Evolutionary conservation across 2,888 invertebrate species (phyloP).

Genomic region (Drosophila birchii): DNA sequence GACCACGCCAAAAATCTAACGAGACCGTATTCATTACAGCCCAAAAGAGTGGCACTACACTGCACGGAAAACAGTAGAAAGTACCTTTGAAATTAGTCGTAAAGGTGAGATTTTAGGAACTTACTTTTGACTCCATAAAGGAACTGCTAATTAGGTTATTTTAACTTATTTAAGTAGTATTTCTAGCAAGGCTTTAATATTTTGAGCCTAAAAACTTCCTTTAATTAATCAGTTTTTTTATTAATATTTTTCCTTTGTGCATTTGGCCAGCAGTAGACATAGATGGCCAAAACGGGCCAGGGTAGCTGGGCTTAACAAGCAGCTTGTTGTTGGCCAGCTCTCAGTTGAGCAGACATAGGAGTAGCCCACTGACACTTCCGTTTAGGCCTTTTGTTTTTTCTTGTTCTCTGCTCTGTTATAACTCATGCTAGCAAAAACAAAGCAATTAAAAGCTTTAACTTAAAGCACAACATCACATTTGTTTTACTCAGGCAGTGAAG

Average conservation of each 20-base stretch:
- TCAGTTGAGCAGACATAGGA: conserved; percentile 67
- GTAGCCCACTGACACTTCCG: conserved; percentile 74
- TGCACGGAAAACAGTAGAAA: not conserved
- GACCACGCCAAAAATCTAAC: conserved; percentile 48
- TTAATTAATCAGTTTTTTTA: not conserved
- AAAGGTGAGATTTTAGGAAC: not conserved
- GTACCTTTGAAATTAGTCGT: rapidly evolving
- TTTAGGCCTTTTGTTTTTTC: conserved; percentile 65
- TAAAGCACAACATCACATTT: conserved; percentile 43
- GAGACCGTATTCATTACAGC: conserved; percentile 65
- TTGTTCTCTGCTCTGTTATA: conserved; percentile 30
- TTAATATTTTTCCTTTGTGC: not conserved
- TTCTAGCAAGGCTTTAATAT: not conserved
- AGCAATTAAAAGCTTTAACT: conserved; percentile 72
- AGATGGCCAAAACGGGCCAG: conserved; percentile 29
- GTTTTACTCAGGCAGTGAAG: conserved; percentile 12
- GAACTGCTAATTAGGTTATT: not conserved
- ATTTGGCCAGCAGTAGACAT: conserved; percentile 16
- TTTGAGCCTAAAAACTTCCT: not conserved
- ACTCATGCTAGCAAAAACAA: conserved; percentile 58
- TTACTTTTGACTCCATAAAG: too few relatives aligned
- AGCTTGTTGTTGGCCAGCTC: conserved; percentile 61
- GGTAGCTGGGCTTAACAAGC: conserved; percentile 63
- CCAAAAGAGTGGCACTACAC: conserved; percentile 25
- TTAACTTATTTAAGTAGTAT: not conserved